Percentiles rank a stretch among this genome's conserved stretches.
These are phyloP conservation scores for Leistus spinibarbis DNA, from an alignment of 2,888 invertebrate genomes.

Conservation along the genomic window DNA sequence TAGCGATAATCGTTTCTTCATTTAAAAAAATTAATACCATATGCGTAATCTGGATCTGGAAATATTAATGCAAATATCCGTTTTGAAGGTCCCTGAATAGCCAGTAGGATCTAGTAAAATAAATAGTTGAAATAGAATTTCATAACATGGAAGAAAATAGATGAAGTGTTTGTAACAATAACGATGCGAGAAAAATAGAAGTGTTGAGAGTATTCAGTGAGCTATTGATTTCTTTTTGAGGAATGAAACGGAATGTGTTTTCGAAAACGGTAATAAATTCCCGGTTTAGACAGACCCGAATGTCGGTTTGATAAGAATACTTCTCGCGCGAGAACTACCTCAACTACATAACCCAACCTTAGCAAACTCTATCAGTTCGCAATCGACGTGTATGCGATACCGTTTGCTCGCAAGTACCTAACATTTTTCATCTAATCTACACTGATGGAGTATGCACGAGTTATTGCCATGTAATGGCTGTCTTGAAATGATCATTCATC, in stretches of 20 bases:
- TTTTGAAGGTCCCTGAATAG: too few species aligned
- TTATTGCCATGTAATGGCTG: neutral
- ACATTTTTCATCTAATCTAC: neutral
- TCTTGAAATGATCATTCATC: neutral
- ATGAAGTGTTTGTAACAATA: neutral
- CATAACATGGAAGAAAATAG: neutral
- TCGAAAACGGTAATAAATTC: slow-evolving; percentile 21
- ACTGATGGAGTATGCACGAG: neutral
- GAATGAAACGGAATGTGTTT: slow-evolving; percentile 21
- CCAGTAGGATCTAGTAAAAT: neutral
- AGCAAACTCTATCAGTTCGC: neutral
- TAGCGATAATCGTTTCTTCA: too few species aligned
- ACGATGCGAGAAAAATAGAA: neutral
- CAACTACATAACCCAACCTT: neutral
- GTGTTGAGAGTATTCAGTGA: neutral
- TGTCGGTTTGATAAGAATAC: slow-evolving; percentile 20
- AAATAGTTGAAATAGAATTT: neutral
- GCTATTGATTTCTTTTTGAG: slow-evolving; percentile 19
- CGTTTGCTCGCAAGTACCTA: neutral
- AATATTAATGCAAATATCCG: too few species aligned
- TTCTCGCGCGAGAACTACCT: neutral
- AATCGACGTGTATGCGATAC: neutral
- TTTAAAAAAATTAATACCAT: too few species aligned
- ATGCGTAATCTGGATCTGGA: too few species aligned
- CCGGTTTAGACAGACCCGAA: slow-evolving; percentile 13